Percentiles rank a stretch among this genome's conserved stretches.
phyloP scores from a whole-genome alignment of 2,797 vertebrate genomes.

The Chloroceryle inda region DNA sequence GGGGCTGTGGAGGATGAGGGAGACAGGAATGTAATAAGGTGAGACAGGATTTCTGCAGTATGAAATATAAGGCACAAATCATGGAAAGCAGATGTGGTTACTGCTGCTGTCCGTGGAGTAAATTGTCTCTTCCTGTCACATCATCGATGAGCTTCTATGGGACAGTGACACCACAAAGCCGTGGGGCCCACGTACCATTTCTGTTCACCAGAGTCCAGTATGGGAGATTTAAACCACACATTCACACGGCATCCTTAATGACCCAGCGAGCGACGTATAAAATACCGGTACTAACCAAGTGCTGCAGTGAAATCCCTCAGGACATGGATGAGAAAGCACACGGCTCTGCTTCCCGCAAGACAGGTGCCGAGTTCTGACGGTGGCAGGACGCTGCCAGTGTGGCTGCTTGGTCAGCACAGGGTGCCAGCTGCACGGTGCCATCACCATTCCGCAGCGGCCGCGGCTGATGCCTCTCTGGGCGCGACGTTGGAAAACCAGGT shows the following conservation, averaged over 20 bases:
- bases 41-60: neutral
- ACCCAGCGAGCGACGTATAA: neutral
- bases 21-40: neutral
- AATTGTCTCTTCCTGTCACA: neutral
- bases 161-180: neutral
- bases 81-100: neutral
- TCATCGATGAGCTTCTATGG: neutral
- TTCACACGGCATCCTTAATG: neutral
- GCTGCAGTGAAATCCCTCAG: neutral
- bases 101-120: neutral
- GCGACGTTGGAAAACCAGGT: conserved; percentile 50
- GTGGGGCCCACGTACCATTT: fast-evolving
- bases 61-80: neutral
- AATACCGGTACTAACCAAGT: neutral
- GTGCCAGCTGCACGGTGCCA: conserved; percentile 50
- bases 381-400: neutral
- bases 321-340: neutral
- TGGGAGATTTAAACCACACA: fast-evolving
- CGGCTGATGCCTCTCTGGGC: conserved; percentile 11
- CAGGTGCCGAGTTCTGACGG: neutral
- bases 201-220: fast-evolving
- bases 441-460: conserved; percentile 50
- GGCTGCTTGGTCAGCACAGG: neutral
- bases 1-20: neutral
- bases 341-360: neutral